Evolutionary conservation across 2,888 invertebrate genomes (phyloP), one percentile per base, ranked within the genome.

Genomic region (Merodon equestris): DNA sequence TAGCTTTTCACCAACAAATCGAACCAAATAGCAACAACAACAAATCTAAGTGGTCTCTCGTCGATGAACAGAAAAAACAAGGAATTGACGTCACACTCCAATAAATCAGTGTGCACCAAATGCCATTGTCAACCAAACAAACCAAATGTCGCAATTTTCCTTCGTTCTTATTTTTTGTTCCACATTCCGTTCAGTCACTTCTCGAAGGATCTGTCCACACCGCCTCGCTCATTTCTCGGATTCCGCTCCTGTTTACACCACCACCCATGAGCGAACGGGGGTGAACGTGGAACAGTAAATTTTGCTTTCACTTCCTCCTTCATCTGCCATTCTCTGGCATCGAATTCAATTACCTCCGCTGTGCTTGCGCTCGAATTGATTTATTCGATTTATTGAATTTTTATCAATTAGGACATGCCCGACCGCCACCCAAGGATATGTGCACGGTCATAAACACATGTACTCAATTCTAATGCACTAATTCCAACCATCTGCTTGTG

Each of bases 311-410:
- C n/a, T 40, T 40, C 40, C 15, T 47, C 1, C 12, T 17, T 12
- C 47, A 4, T 45, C 45, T 40, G n/a, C 40, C 44, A 58, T 53
- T 56, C 45, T 72, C 45, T 58, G 64, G 60, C 66, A 56, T 44
- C 64, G 66, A 66, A 72, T 76, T 71, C 71, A 76, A 76, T 76
- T 76, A 66, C 53, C 27, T 56, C 27, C 53, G 47, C 38, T 40
- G 36, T 18, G 54, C 54, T 56, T 67, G 56, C 71, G 60, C 64
- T 76, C 44, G 71, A 71, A 66, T 76, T 76, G 76, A 76, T 76
- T 76, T 76, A 76, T 76, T 60, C 66, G 76, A 76, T 72, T 76
- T 76, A 76, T 71, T 76, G 76, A 76, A 60, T 71, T 76, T 76
- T 72, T 76, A 76, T 72, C 76, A 76, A 76, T 76, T 76, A 76